Evolutionary conservation across 1,140 invertebrate species (phyloP).

Genomic region (Sycophaga agraensis): DNA sequence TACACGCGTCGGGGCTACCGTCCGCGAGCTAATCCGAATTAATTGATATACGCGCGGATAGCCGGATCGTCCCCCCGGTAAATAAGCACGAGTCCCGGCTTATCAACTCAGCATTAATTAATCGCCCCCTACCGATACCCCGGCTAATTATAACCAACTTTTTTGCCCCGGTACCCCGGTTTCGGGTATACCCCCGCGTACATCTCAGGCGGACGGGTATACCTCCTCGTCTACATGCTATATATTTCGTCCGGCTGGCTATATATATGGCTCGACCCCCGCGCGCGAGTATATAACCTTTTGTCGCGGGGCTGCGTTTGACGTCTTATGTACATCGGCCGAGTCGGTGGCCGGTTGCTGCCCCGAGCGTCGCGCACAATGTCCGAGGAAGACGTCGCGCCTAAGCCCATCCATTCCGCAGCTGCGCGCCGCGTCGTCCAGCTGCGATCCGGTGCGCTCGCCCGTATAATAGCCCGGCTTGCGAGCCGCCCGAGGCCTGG

Average conservation of each 20-base stretch:
- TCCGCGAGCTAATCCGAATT: conserved; percentile 7
- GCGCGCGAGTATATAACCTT: not conserved
- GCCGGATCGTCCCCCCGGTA: not conserved
- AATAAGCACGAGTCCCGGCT: not conserved
- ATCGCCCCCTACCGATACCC: not conserved
- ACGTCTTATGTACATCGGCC: not conserved
- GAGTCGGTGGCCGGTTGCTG: not conserved
- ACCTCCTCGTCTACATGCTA: not conserved
- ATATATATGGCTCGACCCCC: not conserved
- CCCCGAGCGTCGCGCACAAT: not conserved
- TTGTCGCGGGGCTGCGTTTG: not conserved
- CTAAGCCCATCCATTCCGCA: too few relatives aligned
- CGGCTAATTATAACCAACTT: not conserved
- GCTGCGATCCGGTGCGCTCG: too few relatives aligned
- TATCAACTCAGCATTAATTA: not conserved
- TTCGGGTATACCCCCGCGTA: too few relatives aligned
- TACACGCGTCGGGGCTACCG: not conserved
- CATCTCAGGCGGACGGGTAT: too few relatives aligned
- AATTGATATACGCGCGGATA: conserved; percentile 3
- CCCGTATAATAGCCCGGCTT: too few relatives aligned
- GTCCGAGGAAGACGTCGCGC: not conserved
- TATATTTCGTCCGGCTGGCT: not conserved
- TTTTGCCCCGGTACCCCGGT: not conserved
- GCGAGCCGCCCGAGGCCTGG: too few relatives aligned
- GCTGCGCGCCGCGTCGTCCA: too few relatives aligned